Conservation (phyloP, 2,888 invertebrate species). For the Ennomos fuscantarius region DNA sequence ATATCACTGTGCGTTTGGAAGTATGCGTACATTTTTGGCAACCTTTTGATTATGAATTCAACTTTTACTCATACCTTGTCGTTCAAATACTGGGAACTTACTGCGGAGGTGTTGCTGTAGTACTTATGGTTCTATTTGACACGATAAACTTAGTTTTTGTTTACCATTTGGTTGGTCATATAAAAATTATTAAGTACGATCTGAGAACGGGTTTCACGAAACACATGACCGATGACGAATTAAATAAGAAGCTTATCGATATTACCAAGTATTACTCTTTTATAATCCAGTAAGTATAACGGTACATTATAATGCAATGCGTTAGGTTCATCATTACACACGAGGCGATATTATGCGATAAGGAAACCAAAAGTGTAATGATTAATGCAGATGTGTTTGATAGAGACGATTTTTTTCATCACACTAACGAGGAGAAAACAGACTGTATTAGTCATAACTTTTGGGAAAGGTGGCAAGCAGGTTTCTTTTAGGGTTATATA, state of each 20-base stretch:
- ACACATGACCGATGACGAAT: slow-evolving; percentile 36
- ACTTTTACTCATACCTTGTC: slow-evolving; percentile 43
- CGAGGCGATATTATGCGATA: too few relatives aligned
- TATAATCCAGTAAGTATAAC: slow-evolving; percentile 44
- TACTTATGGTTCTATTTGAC: slow-evolving; percentile 39
- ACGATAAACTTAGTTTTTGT: slow-evolving; percentile 44
- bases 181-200: slow-evolving; percentile 49
- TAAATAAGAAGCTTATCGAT: slow-evolving; percentile 37
- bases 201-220: slow-evolving; percentile 35
- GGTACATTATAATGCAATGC: neutral
- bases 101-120: slow-evolving; percentile 7
- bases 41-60: slow-evolving; percentile 52
- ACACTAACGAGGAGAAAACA: too few relatives aligned
- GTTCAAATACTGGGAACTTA: slow-evolving; percentile 44
- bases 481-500: too few relatives aligned
- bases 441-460: too few relatives aligned
- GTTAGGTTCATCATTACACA: too few relatives aligned
- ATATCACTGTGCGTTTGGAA: slow-evolving; percentile 45
- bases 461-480: too few relatives aligned
- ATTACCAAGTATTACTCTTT: slow-evolving; percentile 49
- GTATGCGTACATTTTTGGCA: slow-evolving; percentile 49
- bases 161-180: slow-evolving; percentile 51
- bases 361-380: too few relatives aligned
- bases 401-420: too few relatives aligned
- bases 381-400: too few relatives aligned